Base-by-base conservation (phyloP, 1,140 invertebrate species). In the Orchestia grillus region DNA sequence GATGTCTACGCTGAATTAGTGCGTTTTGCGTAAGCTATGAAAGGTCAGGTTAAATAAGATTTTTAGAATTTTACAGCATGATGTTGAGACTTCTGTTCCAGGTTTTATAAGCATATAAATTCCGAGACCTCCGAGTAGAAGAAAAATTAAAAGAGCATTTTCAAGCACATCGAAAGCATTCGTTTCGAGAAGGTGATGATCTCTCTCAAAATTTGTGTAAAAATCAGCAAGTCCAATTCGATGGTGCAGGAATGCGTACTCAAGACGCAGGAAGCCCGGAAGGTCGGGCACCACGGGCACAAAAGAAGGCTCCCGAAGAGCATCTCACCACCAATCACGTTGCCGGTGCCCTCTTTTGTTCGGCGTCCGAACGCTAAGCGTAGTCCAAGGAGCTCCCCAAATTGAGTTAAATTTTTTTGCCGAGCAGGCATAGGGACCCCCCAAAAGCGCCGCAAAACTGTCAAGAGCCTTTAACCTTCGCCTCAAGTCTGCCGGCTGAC, bases 361-460 rank as follows among this genome's bases (percentile, higher is more conserved):
- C 43, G 92, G 92, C 87, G 47, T 53, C 88, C 0, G 40, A 8
- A 40, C 43, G n/a, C 43, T 94, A 44, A 94, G 92, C 44, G 36
- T 44, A 94, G 44, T 94, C 43, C 36, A 94, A 44, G 44, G 43
- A 47, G 92, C 92, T 45, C 40, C 0, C 6, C 92, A 94, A 94
- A 94, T 94, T 94, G 92, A 94, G 92, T 94, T 94, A n/a, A n/a
- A 47, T 94, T 94, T 94, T 92, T 94, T 40, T 47, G 92, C 40
- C 19, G 40, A 8, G 44, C 47, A 40, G n/a, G 44, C 92, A 11
- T 42, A 90, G 88, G 28, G 11, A 8, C 42, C 4, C 88, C 15
- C 88, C 41, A 42, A 43, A n/a, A 90, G 4, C 42, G n/a, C 4
- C 15, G 3, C 4, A 44, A 41, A 41, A 44, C 88, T 90, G 88